A percentile compares a stretch with the other conserved stretches of the same genome.
Conservation (phyloP, 2,888 invertebrate genomes). For the Coremacera marginata region DNA sequence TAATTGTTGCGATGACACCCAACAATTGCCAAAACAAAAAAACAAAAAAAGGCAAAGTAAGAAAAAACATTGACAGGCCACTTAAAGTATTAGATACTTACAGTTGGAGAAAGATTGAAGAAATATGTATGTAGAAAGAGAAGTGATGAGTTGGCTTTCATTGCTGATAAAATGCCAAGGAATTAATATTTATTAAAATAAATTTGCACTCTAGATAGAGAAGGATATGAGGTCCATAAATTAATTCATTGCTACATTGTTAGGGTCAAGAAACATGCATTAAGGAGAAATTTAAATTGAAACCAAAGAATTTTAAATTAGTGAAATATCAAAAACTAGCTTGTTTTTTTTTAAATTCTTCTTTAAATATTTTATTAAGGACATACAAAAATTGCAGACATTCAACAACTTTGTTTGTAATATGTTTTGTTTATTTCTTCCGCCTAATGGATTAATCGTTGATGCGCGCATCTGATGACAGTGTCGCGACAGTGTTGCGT, state of each 20-base stretch:
- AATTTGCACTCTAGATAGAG: constrained; percentile 25
- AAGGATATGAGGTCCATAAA: not conserved
- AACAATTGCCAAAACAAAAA: constrained; percentile 15
- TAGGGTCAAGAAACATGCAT: no score
- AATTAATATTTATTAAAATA: constrained; percentile 16
- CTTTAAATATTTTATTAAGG: not conserved
- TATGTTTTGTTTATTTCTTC: constrained; percentile 20
- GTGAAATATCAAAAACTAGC: constrained; percentile 7
- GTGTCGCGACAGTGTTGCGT: constrained; percentile 25
- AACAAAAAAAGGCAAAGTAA: constrained; percentile 32
- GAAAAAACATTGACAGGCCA: constrained; percentile 41
- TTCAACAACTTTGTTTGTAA: constrained; percentile 15
- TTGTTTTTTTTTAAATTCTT: constrained; percentile 5
- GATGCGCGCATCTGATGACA: constrained; percentile 39
- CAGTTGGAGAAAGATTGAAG: constrained; percentile 29
- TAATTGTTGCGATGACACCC: constrained; percentile 33
- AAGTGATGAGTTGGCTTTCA: not conserved
- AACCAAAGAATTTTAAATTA: not conserved
- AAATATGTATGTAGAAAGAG: not conserved
- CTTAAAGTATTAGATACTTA: constrained; percentile 44
- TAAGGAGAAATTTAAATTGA: not conserved
- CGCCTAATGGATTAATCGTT: constrained; percentile 35
- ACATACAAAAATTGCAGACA: constrained; percentile 20
- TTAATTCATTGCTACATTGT: not conserved
- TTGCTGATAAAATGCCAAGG: constrained; percentile 38